Evolutionary conservation across 1,140 invertebrate species (phyloP).

Genomic region (Hetaerina americana): DNA sequence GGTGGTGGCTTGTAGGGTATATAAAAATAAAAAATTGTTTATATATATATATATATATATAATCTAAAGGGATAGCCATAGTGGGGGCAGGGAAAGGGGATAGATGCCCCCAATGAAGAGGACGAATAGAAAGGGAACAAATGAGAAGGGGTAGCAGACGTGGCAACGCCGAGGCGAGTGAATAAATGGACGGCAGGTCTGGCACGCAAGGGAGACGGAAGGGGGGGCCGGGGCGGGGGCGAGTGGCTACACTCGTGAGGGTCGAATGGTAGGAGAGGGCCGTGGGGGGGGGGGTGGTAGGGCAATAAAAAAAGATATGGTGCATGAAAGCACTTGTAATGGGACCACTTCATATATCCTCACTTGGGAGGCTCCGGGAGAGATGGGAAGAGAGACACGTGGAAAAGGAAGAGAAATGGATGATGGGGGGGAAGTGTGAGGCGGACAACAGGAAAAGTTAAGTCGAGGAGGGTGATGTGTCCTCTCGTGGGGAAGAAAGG

Average conservation of each 20-base stretch:
- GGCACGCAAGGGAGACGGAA: neutral
- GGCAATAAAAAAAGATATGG: neutral
- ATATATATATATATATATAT: no score
- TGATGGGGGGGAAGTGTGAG: neutral
- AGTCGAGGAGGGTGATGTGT: no score
- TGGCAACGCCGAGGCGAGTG: neutral
- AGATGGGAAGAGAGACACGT: neutral
- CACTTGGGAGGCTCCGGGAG: neutral
- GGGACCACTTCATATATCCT: neutral
- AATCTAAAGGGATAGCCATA: no score
- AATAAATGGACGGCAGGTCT: neutral
- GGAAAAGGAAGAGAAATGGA: neutral
- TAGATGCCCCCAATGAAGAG: no score
- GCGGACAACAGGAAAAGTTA: neutral
- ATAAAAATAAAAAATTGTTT: no score
- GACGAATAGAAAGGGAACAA: no score
- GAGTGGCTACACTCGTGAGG: no score
- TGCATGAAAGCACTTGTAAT: neutral
- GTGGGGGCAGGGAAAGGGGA: no score
- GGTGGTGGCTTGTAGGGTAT: no score
- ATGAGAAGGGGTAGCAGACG: neutral
- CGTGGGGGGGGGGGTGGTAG: neutral
- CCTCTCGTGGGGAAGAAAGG: no score
- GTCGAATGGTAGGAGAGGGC: no score
- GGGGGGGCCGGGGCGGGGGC: no score